Conservation (phyloP, 1,140 invertebrate genomes). For the Drosophila pandora region DNA sequence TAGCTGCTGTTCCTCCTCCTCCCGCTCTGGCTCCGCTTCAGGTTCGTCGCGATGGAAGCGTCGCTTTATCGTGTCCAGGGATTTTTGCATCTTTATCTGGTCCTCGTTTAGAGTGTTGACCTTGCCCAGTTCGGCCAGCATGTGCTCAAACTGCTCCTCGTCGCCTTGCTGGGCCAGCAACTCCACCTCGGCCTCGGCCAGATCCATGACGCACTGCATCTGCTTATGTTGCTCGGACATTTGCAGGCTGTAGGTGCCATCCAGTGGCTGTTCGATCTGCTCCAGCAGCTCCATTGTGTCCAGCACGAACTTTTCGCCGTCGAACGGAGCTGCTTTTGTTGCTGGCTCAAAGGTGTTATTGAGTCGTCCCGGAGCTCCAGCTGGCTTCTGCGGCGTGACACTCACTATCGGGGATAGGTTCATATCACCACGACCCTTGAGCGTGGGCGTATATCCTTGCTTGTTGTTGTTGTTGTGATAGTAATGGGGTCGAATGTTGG, state of each 20-base stretch:
- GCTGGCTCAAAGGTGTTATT: slow-evolving; percentile 36
- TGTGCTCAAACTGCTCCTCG: slow-evolving; percentile 80
- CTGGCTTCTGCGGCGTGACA: slow-evolving; percentile 35
- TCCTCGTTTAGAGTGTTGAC: slow-evolving; percentile 64
- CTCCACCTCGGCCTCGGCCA: slow-evolving; percentile 76
- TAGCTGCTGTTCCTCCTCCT: slow-evolving; percentile 19
- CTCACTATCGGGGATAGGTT: slow-evolving; percentile 76
- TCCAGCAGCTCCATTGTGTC: slow-evolving; percentile 68
- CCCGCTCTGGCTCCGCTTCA: slow-evolving; percentile 2
- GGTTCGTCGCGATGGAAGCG: slow-evolving; percentile 64
- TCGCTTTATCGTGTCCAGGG: slow-evolving; percentile 75
- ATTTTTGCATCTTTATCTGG: slow-evolving; percentile 78
- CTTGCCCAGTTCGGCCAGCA: slow-evolving; percentile 72
- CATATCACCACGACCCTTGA: slow-evolving; percentile 47
- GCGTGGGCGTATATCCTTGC: slow-evolving; percentile 56
- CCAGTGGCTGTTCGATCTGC: slow-evolving; percentile 72
- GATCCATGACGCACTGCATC: slow-evolving; percentile 73
- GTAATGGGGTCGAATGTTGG: slow-evolving; percentile 38
- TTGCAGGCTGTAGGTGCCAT: slow-evolving; percentile 47
- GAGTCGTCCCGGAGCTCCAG: neutral
- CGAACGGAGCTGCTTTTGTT: slow-evolving; percentile 24
- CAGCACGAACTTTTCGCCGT: slow-evolving; percentile 45
- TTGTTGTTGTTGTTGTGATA: slow-evolving; percentile 41
- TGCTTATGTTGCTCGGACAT: slow-evolving; percentile 61
- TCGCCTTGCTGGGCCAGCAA: slow-evolving; percentile 70